These are phyloP conservation scores for Apostichopus parvimensis DNA, from an alignment of 35 echinoderm and acorn worm genomes.

Conservation along the genomic window DNA sequence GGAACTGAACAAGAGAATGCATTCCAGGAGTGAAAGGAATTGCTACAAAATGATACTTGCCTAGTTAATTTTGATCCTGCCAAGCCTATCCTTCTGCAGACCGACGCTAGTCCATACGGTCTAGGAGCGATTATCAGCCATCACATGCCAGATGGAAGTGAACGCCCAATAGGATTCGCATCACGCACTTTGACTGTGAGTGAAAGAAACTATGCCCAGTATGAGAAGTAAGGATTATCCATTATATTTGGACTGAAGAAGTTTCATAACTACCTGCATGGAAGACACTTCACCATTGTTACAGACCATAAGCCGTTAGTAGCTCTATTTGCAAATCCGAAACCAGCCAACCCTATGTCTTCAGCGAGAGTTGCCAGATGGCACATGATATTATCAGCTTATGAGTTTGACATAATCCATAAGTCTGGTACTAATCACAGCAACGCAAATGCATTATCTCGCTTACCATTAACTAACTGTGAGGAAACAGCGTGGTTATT, in stretches of 20 bases:
- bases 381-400: conserved; percentile 64
- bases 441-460: conserved; percentile 58
- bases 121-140: too few species aligned
- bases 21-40: conserved; percentile 59
- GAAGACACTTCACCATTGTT: conserved; percentile 57
- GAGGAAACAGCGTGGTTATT: not conserved
- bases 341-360: conserved; percentile 62
- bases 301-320: conserved; percentile 76
- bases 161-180: conserved; percentile 50
- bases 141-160: conserved; percentile 43
- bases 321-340: conserved; percentile 45
- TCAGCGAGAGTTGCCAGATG: conserved; percentile 64
- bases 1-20: conserved; percentile 28
- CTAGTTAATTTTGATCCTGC: conserved; percentile 58
- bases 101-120: conserved; percentile 70
- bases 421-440: conserved; percentile 41
- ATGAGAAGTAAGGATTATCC: conserved; percentile 63
- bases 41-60: conserved; percentile 42
- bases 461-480: conserved; percentile 42
- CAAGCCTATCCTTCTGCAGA: conserved; percentile 54
- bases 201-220: conserved; percentile 76
- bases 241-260: conserved; percentile 73
- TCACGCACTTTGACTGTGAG: conserved; percentile 51
- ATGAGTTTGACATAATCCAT: conserved; percentile 53
- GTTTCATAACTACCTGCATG: conserved; percentile 71